Evolutionary conservation across 2,888 invertebrate genomes (phyloP), one percentile per base, ranked within the genome.

Genomic region (Gisinianus flammeolus): DNA sequence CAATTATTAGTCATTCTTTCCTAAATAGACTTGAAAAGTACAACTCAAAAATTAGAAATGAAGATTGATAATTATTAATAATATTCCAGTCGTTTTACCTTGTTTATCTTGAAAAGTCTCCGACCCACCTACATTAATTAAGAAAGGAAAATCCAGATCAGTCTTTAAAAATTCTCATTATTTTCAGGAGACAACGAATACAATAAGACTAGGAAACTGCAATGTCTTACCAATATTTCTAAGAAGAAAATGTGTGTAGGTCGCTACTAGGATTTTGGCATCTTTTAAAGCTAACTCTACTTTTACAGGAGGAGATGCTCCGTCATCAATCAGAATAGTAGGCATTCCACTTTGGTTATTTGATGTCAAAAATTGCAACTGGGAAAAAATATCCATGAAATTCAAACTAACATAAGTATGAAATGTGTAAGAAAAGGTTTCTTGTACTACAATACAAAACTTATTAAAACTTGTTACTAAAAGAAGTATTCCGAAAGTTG

Each of bases 241-340:
- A 35, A 96, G 88, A 82, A 97, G 90, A 87, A 96, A 94, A 86
- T 94, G 93, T 0, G 96, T 94, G 88, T 95, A 97, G 28, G 96
- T 94, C 79, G 97, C 96, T 4, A 95, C 96, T 83, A 97, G 93
- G 71, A 96, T 93, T 87, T 96, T 95, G 2, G 96, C 90, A 87
- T 96, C 94, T 82, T 96, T 90, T 87, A 96, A 94, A 82, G 92
- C 91, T 2, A 94, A 93, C 79, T 92, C 91, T 85, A 97, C 88
- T 87, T 93, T 92, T 81, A 97, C 91, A 85, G 92, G 92, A 0
- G 95, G 93, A 86, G 97, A 96, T 80, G 93, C 93, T 10, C 96
- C 96, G 87, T 97, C 97, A 86, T 96, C 96, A 83, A 97, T 92
- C 6, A 92, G 91, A 87, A 97, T 93, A 77, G 92, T 91, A 0